Base-by-base conservation (phyloP, 2,113 vertebrate genomes). In the Oncorhynchus masou region DNA sequence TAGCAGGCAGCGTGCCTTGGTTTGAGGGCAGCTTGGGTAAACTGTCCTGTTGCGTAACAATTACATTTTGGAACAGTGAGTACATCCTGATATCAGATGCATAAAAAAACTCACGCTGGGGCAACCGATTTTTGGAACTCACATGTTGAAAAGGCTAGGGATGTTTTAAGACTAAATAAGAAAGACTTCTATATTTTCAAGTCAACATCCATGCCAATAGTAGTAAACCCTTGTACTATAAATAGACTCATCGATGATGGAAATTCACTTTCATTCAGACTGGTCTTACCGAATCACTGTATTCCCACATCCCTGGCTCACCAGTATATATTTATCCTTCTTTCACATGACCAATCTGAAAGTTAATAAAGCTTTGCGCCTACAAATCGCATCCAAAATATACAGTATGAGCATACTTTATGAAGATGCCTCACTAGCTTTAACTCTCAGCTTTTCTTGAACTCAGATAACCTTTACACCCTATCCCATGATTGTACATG, bases 381-480 rank as follows among this genome's bases (percentile, higher is more conserved):
- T 45, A 73, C 57, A 39, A 25, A 64, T 64, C n/a, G 20, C 31
- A 73, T 60, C 57, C 76, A 74, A 66, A 29, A 51, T 51, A 29
- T 66, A 19, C 31, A 45, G 39, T 45, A 45, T 45, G 39, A 45
- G 39, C 39, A 45, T 11, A 45, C 39, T 45, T 45, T 11, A 45
- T 9, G 7, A 45, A 45, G 39, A 27, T 34, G 54, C 51, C 60
- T 2, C n/a, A 27, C 9, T 4, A 66, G 64, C n/a, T 48, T 74
- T 19, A 9, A 19, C 59, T 65, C 5, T 22, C 22, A 66, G 64
- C 31, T 3, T 22, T 73, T 25, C 24, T 48, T 25, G n/a, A 65
- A 39, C 72, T 64, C 34, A 27, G n/a, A 74, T 27, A 45, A 74
- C 72, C 72, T 20, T 64, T 64, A 24, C n/a, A 64, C 2, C 59